Conservation (phyloP, 2,113 vertebrate species). For the Peromyscus polionotus region DNA sequence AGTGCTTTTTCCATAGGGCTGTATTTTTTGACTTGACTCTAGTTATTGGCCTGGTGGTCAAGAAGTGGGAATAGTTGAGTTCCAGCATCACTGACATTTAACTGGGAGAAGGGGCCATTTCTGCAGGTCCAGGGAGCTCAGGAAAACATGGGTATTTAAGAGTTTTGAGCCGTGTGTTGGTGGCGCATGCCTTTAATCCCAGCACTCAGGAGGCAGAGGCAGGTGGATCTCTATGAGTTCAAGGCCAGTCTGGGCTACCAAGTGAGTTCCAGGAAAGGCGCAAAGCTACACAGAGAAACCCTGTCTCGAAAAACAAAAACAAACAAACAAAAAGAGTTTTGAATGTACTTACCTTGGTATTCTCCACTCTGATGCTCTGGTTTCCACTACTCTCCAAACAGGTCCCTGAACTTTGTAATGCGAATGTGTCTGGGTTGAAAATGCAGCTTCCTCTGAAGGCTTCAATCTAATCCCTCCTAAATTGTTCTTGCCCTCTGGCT, state of each 20-base stretch:
- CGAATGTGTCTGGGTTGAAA: neutral
- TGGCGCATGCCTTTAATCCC: too few relatives aligned
- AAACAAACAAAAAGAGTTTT: neutral
- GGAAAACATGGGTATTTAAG: neutral
- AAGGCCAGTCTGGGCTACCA: too few relatives aligned
- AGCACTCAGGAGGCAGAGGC: too few relatives aligned
- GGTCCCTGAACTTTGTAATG: neutral
- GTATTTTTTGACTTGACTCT: neutral
- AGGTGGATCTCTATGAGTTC: too few relatives aligned
- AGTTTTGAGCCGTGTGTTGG: neutral
- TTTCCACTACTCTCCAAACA: neutral
- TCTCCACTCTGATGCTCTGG: neutral
- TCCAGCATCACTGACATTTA: neutral
- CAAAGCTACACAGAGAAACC: too few relatives aligned
- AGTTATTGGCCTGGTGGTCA: neutral
- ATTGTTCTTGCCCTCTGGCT: neutral
- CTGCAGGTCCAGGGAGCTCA: neutral
- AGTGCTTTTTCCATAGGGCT: neutral
- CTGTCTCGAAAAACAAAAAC: too few relatives aligned
- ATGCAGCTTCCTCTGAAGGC: conserved; percentile 6
- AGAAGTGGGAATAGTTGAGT: neutral
- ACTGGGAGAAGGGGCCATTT: neutral
- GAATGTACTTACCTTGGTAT: neutral
- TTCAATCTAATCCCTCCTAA: neutral
- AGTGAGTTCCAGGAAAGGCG: too few relatives aligned